Evolutionary conservation across 2,888 invertebrate genomes (phyloP), one percentile per base, ranked within the genome.

Genomic region (Stenodema calcarata): DNA sequence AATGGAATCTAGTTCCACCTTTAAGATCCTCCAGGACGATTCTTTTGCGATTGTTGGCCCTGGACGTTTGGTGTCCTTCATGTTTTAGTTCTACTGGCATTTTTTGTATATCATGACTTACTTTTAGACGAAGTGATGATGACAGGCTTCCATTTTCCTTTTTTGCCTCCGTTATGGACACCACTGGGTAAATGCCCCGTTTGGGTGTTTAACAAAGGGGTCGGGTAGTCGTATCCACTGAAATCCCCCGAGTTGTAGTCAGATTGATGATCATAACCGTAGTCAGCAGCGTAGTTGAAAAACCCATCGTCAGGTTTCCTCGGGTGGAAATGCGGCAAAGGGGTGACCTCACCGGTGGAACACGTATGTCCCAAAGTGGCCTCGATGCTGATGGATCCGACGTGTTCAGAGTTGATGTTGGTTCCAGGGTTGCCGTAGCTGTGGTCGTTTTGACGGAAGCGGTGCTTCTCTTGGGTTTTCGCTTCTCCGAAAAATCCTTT

Each of bases 111-210:
- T 35, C 7, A 4, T 2, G 35, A 28, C 82, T 82, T 18, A 84
- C 84, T 18, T 28, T 84, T 47, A 6, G 70, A 73, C 2, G 70
- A 73, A 7, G 84, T 73, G 44, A 84, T 28, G 47, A 84, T 30
- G 18, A 84, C 75, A 11, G 84, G 84, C 41, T 47, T 84, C 84
- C 84, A 84, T 47, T 44, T 75, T 14, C 84, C 84, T 75, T 84
- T 84, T 73, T 84, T 84, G 41, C 84, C 84, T 11, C 47, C 75
- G 14, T 44, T 23, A 12, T 62, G 82, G 41, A 23, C 3, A 44
- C 9, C 44, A 42, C 23, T 62, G 4, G 62, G 23, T 11, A 18
- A 23, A 23, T 62, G 62, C 2, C 62, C 62, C 6, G 62, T 18
- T 18, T 62, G 18, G 23, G 23, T 23, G 62, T 18, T 62, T 12